A percentile compares a stretch with the other conserved stretches of the same genome.
These are phyloP conservation scores for Drosophila prolongata DNA, from an alignment of 2,888 invertebrate genomes.

Conservation along the genomic window DNA sequence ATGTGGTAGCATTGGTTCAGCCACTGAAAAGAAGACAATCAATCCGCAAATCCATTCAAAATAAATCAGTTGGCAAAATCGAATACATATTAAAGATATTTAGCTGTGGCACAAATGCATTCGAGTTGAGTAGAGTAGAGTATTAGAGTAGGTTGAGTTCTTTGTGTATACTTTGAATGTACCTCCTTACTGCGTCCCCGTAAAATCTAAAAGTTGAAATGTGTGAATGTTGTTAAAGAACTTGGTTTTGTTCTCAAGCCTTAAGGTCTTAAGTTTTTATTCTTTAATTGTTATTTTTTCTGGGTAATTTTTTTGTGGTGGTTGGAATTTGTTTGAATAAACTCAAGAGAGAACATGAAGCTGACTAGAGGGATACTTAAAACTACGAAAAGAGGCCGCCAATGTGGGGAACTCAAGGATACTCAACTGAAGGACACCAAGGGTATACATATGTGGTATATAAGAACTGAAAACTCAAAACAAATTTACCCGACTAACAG, in stretches of 20 bases:
- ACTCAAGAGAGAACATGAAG: constrained; percentile 42
- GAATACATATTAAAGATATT: constrained; percentile 38
- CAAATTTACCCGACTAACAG: constrained; percentile 10
- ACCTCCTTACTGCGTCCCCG: constrained; percentile 85
- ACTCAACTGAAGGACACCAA: constrained; percentile 7
- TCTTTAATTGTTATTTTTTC: constrained; percentile 1
- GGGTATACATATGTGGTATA: constrained; percentile 1
- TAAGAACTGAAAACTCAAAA: constrained; percentile 38
- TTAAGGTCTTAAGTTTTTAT: constrained; percentile 3
- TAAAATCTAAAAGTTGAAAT: constrained; percentile 83
- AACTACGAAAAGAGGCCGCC: constrained; percentile 28
- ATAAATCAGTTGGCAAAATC: constrained; percentile 20
- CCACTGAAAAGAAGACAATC: constrained; percentile 42
- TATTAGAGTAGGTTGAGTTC: constrained; percentile 74
- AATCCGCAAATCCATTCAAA: constrained; percentile 42
- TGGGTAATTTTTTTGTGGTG: constrained; percentile 18
- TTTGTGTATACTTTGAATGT: constrained; percentile 81
- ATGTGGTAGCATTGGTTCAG: constrained; percentile 30
- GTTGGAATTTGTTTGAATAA: constrained; percentile 18
- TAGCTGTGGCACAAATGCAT: constrained; percentile 61
- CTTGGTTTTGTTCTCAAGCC: constrained; percentile 34
- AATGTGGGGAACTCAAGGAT: constrained; percentile 9
- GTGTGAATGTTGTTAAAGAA: constrained; percentile 74
- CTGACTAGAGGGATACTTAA: constrained; percentile 37
- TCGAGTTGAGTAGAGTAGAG: constrained; percentile 47